Conservation (phyloP, 2,113 vertebrate species). For the Stigmatopora argus region DNA sequence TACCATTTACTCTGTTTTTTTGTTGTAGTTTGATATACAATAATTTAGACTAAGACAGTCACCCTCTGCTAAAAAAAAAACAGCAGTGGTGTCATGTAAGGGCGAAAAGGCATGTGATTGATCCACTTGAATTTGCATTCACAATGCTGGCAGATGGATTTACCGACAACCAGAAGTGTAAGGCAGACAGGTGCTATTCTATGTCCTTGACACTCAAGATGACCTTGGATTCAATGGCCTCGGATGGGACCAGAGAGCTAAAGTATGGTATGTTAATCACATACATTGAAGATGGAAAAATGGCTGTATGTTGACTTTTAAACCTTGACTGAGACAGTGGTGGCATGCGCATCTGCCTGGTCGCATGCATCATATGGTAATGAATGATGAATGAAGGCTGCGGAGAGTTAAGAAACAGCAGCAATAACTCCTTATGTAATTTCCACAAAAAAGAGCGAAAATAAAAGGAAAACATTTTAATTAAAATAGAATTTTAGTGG, state of each 20-base stretch:
- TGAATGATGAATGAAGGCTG: slow-evolving; percentile 58
- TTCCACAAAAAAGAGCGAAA: background rate
- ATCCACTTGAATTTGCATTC: slow-evolving; percentile 52
- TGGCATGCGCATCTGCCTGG: slow-evolving; percentile 40
- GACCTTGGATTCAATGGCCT: slow-evolving; percentile 56
- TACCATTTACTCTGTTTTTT: background rate
- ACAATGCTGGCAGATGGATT: slow-evolving; percentile 63
- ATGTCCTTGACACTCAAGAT: slow-evolving; percentile 66
- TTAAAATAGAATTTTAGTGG: background rate
- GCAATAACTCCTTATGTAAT: background rate
- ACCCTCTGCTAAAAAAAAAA: slow-evolving; percentile 46
- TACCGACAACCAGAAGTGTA: slow-evolving; percentile 68
- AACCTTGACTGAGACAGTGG: slow-evolving; percentile 20
- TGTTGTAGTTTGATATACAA: background rate
- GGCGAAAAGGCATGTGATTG: slow-evolving; percentile 40
- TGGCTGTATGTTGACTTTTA: slow-evolving; percentile 24
- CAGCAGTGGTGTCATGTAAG: slow-evolving; percentile 49
- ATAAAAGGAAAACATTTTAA: background rate
- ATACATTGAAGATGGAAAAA: slow-evolving; percentile 42
- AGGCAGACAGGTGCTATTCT: slow-evolving; percentile 50
- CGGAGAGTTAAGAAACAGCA: slow-evolving; percentile 28
- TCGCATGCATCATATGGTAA: slow-evolving; percentile 29
- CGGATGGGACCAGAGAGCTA: slow-evolving; percentile 50
- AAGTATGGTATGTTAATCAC: slow-evolving; percentile 24
- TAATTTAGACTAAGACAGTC: slow-evolving; percentile 42